Evolutionary conservation across 2,888 invertebrate genomes (phyloP), one percentile per base, ranked within the genome.

Genomic region (Omphaloscelis lunosa): DNA sequence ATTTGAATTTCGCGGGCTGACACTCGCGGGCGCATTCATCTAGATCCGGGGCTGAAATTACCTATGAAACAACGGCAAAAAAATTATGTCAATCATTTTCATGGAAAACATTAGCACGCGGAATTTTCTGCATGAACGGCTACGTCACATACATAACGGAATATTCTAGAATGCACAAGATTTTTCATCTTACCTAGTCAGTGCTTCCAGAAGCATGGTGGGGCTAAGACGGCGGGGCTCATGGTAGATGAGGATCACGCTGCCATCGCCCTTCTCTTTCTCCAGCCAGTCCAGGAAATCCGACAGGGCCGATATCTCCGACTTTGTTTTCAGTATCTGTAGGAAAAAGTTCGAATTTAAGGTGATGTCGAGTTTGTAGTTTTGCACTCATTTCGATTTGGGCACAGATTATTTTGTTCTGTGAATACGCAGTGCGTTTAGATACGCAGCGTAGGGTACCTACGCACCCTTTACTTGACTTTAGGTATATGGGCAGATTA

Each of bases 241-340:
- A 88, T 98, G 97, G 91, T 97, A 97, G 83, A 97, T 97, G 71
- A 98, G 95, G 88, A 98, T 97, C 39, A 98, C 96, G 70, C 97
- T 97, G 9, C 96, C 95, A 75, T 97, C 97, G 5, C 97, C 97
- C 86, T 97, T 97, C 82, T 97, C 95, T 67, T 95, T 96, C 91
- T 97, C 97, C 86, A 98, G 89, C 97, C 97, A 98, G 73, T 97
- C 96, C 73, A 98, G 91, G 90, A 98, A 98, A 80, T 97, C 97
- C 17, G 96, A 93, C 72, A 98, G 91, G 0, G 97, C 97, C 0
- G 97, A 97, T 86, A 98, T 96, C 91, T 97, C 98, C 77, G 97
- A 97, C 93, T 97, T 98, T n/a, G 97, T 97, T 92, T 97, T 97
- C 83, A 98, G 89, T 89, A 97, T 97, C 97, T 97, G 92, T 56